Evolutionary conservation across 53 echinoderm and acorn worm species (phyloP).

Genomic region (Pentamera pediparva): DNA sequence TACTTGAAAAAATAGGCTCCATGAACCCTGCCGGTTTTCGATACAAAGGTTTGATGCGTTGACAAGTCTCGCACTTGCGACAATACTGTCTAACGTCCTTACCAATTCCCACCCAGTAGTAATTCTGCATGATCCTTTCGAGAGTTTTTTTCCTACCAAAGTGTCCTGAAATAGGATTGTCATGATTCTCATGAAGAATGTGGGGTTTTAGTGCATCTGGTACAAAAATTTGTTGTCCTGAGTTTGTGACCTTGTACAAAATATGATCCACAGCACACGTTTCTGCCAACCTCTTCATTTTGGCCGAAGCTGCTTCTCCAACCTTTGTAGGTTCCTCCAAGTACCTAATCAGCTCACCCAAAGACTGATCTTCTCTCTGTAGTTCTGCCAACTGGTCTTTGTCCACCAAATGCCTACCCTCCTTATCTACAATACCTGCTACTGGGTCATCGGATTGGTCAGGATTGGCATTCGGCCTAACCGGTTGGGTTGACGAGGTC

Average conservation of each 20-base stretch:
- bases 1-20: conserved; percentile 2
- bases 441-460: no score
- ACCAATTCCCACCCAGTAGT: neutral
- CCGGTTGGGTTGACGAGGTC: no score
- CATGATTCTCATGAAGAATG: conserved; percentile 10
- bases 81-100: neutral
- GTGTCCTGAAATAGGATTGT: conserved; percentile 25
- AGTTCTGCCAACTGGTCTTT: neutral
- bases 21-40: conserved; percentile 27
- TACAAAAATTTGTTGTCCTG: neutral
- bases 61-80: neutral
- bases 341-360: neutral
- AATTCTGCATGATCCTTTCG: neutral
- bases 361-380: neutral
- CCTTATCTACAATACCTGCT: no score
- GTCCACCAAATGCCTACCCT: neutral
- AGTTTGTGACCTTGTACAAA: neutral
- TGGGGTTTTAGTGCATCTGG: conserved; percentile 22
- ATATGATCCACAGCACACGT: neutral
- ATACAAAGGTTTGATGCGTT: neutral
- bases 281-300: neutral
- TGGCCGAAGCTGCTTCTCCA: neutral
- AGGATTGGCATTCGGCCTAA: no score
- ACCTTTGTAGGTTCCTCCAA: neutral
- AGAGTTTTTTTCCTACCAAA: conserved; percentile 30